phyloP scores from a whole-genome alignment of 2,797 vertebrate genomes.

The Ctenochaetus hawaiiensis region DNA sequence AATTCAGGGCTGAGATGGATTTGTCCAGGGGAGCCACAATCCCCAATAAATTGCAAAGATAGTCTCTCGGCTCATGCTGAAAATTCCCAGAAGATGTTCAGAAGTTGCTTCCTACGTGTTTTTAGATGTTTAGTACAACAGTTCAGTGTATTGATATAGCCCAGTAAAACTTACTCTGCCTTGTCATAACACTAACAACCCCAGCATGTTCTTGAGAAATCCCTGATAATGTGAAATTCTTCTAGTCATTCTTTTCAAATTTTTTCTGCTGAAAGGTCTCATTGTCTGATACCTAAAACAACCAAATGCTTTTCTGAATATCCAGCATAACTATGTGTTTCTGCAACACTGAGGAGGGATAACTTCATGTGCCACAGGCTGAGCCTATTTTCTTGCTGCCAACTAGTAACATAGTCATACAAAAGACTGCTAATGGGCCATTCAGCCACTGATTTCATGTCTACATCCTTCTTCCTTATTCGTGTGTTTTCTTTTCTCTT shows the following conservation, averaged over 20 bases:
- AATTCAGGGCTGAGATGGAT: background rate
- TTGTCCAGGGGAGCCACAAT: slow-evolving; percentile 11
- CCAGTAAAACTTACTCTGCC: slow-evolving; percentile 5
- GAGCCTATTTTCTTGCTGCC: background rate
- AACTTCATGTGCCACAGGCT: background rate
- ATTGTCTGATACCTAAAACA: background rate
- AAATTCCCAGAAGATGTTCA: background rate
- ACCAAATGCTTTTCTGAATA: background rate
- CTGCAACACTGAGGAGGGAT: background rate
- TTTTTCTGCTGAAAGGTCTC: slow-evolving; percentile 7
- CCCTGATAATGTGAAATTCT: slow-evolving; percentile 29
- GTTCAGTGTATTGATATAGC: background rate
- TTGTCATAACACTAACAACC: slow-evolving; percentile 19
- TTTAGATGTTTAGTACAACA: background rate
- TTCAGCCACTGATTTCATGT: slow-evolving; percentile 6
- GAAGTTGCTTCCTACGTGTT: background rate
- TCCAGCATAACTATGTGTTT: background rate
- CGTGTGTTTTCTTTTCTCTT: slow-evolving; percentile 7
- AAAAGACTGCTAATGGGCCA: slow-evolving; percentile 1
- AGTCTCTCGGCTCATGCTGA: background rate
- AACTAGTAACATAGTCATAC: background rate
- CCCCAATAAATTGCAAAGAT: slow-evolving; percentile 6
- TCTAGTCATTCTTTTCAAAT: slow-evolving; percentile 27
- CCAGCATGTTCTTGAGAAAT: slow-evolving; percentile 5
- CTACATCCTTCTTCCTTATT: slow-evolving; percentile 12